Conservation (phyloP, 2,888 invertebrate species). For the Drosophila hamatofila region DNA sequence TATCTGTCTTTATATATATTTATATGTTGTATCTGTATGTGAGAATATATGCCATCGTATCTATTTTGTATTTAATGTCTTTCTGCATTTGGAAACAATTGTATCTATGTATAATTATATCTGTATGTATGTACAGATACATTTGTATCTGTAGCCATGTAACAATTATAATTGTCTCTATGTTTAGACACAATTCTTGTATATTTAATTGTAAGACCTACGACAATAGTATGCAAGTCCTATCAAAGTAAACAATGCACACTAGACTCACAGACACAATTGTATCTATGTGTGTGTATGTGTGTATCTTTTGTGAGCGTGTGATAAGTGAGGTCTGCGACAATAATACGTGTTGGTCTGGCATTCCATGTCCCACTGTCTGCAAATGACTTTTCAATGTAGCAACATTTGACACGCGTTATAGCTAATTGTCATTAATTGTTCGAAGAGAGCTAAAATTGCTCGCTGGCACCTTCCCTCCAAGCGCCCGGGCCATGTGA, state of each 20-base stretch:
- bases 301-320: not conserved
- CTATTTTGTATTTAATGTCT: not conserved
- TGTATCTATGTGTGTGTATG: not conserved
- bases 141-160: not conserved
- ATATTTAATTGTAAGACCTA: not conserved
- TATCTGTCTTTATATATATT: not conserved
- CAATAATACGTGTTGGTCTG: conserved; percentile 17
- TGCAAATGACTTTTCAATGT: conserved; percentile 70
- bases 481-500: conserved; percentile 21
- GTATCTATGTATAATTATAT: too few species aligned
- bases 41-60: not conserved
- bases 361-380: conserved; percentile 30
- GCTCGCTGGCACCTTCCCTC: not conserved
- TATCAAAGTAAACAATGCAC: not conserved
- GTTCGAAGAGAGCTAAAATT: conserved; percentile 29
- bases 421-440: conserved; percentile 76
- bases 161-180: not conserved
- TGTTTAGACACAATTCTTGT: not conserved
- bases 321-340: conserved; percentile 21
- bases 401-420: conserved; percentile 46
- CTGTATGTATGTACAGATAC: not conserved
- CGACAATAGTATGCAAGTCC: not conserved
- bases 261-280: not conserved
- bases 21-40: not conserved
- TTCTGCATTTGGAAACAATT: not conserved